phyloP scores from a whole-genome alignment of 2,797 vertebrate genomes.

The Galagoides demidoff region DNA sequence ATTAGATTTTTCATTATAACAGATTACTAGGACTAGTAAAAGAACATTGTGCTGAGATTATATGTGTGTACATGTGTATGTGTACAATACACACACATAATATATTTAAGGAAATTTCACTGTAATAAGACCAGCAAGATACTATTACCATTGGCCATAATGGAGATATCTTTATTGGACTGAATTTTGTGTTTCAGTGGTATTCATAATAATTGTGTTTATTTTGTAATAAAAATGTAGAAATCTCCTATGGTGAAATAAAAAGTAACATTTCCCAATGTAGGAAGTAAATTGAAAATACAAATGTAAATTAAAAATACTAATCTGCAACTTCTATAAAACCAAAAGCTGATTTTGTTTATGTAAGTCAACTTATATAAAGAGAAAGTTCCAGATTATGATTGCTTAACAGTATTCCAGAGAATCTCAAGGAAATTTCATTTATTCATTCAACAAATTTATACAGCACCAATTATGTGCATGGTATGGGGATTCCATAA shows the following conservation, averaged over 20 bases:
- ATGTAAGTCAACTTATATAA: background rate
- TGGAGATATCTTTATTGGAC: constrained; percentile 55
- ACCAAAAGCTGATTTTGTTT: background rate
- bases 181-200: constrained; percentile 42
- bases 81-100: background rate
- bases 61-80: background rate
- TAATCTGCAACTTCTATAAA: background rate
- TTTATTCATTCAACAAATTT: constrained; percentile 20
- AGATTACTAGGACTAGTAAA: constrained; percentile 25
- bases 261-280: constrained; percentile 31
- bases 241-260: background rate
- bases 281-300: constrained; percentile 55
- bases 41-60: constrained; percentile 2
- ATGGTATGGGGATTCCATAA: background rate
- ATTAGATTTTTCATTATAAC: constrained; percentile 55
- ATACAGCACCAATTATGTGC: background rate
- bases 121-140: constrained; percentile 18
- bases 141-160: constrained; percentile 42
- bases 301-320: constrained; percentile 32
- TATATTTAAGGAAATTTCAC: constrained; percentile 4
- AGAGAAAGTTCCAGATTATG: background rate
- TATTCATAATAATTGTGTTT: constrained; percentile 44
- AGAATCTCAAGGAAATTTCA: background rate
- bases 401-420: background rate
- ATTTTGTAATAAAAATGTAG: constrained; percentile 27